Evolutionary conservation across 2,113 vertebrate genomes (phyloP).

Genomic region (Herpetotheres cachinnans): DNA sequence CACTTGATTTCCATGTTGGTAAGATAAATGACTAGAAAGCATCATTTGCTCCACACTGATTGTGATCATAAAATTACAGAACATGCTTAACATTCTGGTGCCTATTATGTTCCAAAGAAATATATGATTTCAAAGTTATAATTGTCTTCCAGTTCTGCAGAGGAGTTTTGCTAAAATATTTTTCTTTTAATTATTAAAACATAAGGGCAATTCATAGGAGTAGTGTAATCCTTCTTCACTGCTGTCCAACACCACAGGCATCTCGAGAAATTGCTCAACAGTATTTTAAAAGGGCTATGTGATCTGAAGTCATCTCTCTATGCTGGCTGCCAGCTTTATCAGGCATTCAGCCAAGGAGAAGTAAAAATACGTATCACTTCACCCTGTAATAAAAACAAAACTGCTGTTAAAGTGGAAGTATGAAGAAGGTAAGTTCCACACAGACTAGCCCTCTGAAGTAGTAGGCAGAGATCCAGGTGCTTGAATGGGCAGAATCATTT

Average conservation of each 20-base stretch:
- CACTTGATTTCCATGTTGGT: background rate
- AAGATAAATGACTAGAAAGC: background rate
- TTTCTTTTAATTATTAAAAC: conserved; percentile 20
- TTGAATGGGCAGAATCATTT: background rate
- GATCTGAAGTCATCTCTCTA: background rate
- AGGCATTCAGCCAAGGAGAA: background rate
- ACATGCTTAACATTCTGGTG: background rate
- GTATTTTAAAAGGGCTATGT: background rate
- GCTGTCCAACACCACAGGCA: background rate
- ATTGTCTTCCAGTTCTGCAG: background rate
- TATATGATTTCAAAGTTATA: background rate
- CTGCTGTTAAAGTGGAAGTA: background rate
- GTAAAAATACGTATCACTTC: background rate
- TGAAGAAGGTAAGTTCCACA: background rate
- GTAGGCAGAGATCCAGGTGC: background rate
- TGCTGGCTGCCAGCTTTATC: background rate
- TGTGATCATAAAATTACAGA: background rate
- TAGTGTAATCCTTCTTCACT: background rate
- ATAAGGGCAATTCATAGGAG: background rate
- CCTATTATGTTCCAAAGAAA: background rate
- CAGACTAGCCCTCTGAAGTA: background rate
- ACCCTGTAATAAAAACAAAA: background rate
- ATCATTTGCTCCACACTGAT: background rate
- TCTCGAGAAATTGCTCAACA: background rate
- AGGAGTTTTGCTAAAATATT: background rate